Conservation (phyloP, 2,888 invertebrate species). For the Hofmannophila pseudospretella region DNA sequence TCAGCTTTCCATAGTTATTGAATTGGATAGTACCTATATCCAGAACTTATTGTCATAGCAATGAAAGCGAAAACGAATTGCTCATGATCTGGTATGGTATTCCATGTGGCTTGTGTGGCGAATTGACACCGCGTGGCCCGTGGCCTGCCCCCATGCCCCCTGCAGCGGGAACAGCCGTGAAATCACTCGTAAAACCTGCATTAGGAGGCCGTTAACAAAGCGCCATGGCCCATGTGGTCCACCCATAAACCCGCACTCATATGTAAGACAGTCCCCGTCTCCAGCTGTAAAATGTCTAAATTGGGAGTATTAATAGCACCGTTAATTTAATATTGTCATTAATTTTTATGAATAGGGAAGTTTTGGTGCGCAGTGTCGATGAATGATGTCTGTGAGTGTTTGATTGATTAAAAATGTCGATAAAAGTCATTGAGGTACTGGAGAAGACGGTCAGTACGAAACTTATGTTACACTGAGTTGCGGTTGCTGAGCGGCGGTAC, state of each 20-base stretch:
- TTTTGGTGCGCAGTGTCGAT: constrained; percentile 6
- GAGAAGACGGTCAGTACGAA: too few relatives aligned
- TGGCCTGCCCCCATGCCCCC: constrained; percentile 25
- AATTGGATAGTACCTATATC: neutral
- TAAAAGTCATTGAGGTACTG: too few relatives aligned
- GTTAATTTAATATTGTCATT: constrained; percentile 43
- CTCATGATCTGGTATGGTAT: too few relatives aligned
- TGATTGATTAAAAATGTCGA: too few relatives aligned
- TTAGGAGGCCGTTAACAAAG: constrained; percentile 62
- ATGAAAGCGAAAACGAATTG: constrained; percentile 2
- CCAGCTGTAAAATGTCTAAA: constrained; percentile 50
- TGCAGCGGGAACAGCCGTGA: constrained; percentile 62
- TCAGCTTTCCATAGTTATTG: neutral
- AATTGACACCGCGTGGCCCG: constrained; percentile 13
- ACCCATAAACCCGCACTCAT: constrained; percentile 47
- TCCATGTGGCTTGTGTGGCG: constrained; percentile 1
- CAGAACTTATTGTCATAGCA: neutral
- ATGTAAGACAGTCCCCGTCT: constrained; percentile 23
- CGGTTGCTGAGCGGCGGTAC: too few relatives aligned
- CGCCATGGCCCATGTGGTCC: constrained; percentile 59
- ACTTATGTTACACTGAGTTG: too few relatives aligned
- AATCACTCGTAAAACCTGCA: constrained; percentile 72
- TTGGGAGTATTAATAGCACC: constrained; percentile 52
- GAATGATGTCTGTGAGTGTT: too few relatives aligned
- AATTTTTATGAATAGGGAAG: constrained; percentile 26